Evolutionary conservation across 2,113 vertebrate genomes (phyloP), one percentile per base, ranked within the genome.

Genomic region (Bos indicus): DNA sequence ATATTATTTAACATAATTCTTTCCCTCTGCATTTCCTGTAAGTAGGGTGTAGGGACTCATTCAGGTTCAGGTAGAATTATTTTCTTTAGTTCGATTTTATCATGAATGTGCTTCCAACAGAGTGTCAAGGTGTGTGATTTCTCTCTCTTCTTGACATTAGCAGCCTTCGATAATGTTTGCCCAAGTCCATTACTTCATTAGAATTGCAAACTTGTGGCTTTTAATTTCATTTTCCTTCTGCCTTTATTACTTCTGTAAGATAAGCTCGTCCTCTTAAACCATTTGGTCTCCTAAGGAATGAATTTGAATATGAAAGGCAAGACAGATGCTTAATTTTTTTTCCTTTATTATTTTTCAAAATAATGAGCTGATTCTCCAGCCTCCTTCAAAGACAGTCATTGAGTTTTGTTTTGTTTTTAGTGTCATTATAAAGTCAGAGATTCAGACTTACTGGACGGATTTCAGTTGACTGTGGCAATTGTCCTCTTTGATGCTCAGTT

Each of bases 271-370:
- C 67, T 91, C 40, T 94, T 95, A 86, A 92, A 74, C 40, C 12
- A 51, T 56, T 84, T 17, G 4, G 25, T 60, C 56, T 93, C 59
- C 52, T 89, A 74, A 84, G 36, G 13, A 88, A 88, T 84, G 89
- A 88, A 93, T 93, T 71, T 6, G 9, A 94, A 59, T 33, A 40
- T n/a, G 33, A 51, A 96, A 74, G 43, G 46, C 59, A 91, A 52
- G 33, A 81, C 71, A 71, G 84, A 60, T n/a, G 43, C 19, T 86
- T 52, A 59, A 84, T 78, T 64, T 28, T 94, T 91, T 91, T 83
- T 54, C 52, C 36, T 84, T 90, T 86, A 94, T 15, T 88, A 23
- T 56, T 94, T 97, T 93, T 62, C 74, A 88, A 80, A 95, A 84
- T 48, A 54, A 60, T 13, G 19, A 28, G 43, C 91, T 71, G 59